Evolutionary conservation across 1,140 invertebrate species (phyloP).

Genomic region (Protaetia brevitarsis): DNA sequence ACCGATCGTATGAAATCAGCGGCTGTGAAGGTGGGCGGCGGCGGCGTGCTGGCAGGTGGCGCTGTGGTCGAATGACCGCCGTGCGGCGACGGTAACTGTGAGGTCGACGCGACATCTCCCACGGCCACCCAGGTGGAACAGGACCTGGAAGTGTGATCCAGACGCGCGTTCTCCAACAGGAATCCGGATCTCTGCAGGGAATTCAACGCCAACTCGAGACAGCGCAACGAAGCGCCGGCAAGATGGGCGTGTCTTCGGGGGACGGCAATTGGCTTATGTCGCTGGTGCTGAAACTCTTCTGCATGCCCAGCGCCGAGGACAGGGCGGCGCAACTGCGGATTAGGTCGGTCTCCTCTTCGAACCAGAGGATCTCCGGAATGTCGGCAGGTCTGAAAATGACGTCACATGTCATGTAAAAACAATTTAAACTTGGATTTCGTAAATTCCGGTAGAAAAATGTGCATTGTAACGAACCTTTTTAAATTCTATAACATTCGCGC

Average conservation of each 20-base stretch:
- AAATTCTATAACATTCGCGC: no score
- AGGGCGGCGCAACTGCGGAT: constrained; percentile 74
- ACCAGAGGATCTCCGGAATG: constrained; percentile 65
- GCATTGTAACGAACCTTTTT: no score
- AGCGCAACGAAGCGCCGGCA: constrained; percentile 51
- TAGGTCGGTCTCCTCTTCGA: constrained; percentile 73
- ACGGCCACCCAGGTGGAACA: constrained; percentile 86
- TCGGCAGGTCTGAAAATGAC: constrained; percentile 53
- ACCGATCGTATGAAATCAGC: constrained; percentile 74
- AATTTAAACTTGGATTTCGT: neutral
- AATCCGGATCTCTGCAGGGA: constrained; percentile 59
- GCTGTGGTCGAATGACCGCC: constrained; percentile 57
- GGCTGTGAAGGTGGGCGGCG: constrained; percentile 59
- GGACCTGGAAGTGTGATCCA: constrained; percentile 72
- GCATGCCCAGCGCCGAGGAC: constrained; percentile 73
- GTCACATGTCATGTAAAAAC: no score
- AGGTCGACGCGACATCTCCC: constrained; percentile 66
- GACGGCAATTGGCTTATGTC: constrained; percentile 64
- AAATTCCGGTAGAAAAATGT: no score
- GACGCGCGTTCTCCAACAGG: constrained; percentile 55
- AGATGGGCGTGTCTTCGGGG: constrained; percentile 46
- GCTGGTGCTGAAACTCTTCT: constrained; percentile 77
- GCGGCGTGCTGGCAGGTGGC: constrained; percentile 49
- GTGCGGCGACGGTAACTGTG: constrained; percentile 71
- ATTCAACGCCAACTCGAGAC: constrained; percentile 66